phyloP scores from a whole-genome alignment of 2,888 invertebrate species.

The Ichneumoninae sp. region DNA sequence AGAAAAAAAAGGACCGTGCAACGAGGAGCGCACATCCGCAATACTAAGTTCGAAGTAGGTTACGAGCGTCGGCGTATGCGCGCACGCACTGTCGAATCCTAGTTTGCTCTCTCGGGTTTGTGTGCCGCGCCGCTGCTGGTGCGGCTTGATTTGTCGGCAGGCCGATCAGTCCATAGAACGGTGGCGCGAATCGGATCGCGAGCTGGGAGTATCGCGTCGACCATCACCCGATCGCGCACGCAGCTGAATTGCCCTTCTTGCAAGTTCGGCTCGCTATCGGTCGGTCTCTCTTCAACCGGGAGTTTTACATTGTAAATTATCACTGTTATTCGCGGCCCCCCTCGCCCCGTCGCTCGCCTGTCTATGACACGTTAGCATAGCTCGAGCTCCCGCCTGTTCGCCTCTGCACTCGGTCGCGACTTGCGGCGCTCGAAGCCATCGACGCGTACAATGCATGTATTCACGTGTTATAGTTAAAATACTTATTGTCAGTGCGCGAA shows the following conservation, averaged over 20 bases:
- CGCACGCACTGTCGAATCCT: constrained; percentile 51
- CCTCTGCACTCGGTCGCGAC: neutral
- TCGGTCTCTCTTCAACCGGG: neutral
- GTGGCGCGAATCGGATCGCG: constrained; percentile 47
- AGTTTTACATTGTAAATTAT: constrained; percentile 9
- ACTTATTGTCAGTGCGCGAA: neutral
- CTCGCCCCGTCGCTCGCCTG: neutral
- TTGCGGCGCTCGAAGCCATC: neutral
- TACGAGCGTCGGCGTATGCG: constrained; percentile 42
- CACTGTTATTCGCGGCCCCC: neutral
- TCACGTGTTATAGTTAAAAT: neutral
- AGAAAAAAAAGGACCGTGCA: neutral
- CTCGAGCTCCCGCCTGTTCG: neutral
- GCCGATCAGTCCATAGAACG: constrained; percentile 44
- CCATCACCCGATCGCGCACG: constrained; percentile 17
- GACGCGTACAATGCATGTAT: neutral
- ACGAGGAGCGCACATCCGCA: neutral
- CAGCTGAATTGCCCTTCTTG: constrained; percentile 16
- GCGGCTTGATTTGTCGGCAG: constrained; percentile 45
- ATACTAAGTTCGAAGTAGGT: constrained; percentile 38
- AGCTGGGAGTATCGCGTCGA: constrained; percentile 11
- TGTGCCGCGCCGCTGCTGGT: constrained; percentile 8
- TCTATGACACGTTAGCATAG: constrained; percentile 9
- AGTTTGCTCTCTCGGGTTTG: constrained; percentile 34
- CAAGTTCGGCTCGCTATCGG: neutral